A percentile compares a stretch with the other conserved stretches of the same genome.
These are phyloP conservation scores for Sylvia atricapilla DNA, from an alignment of 2,113 vertebrate genomes.

Conservation along the genomic window DNA sequence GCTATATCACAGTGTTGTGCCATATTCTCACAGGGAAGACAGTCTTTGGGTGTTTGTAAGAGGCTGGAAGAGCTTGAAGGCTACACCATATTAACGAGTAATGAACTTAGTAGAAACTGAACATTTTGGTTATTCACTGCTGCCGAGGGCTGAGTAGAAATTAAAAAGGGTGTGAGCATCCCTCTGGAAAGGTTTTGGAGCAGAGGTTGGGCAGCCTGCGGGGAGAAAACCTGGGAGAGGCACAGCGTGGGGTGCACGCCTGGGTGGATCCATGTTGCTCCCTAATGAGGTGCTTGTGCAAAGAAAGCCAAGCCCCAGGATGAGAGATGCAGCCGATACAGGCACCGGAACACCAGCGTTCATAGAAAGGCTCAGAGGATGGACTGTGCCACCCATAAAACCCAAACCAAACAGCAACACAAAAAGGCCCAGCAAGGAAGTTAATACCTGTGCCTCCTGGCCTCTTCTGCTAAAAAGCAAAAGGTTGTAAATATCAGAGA, in stretches of 20 bases:
- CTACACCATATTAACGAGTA: neutral
- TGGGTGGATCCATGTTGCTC: neutral
- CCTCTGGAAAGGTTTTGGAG: neutral
- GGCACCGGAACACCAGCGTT: rapidly evolving
- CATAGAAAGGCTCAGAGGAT: neutral
- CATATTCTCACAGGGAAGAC: neutral
- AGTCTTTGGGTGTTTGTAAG: neutral
- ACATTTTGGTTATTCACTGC: neutral
- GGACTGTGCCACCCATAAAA: neutral
- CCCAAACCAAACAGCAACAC: neutral
- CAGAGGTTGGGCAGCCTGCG: neutral
- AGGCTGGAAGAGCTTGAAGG: neutral
- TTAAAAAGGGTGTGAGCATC: neutral
- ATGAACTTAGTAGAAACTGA: neutral
- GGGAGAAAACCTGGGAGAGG: neutral
- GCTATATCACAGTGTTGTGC: neutral
- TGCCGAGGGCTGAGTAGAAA: neutral
- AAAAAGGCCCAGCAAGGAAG: neutral
- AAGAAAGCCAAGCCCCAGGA: neutral
- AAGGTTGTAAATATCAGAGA: neutral
- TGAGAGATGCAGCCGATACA: rapidly evolving
- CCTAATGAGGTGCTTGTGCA: neutral
- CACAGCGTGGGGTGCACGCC: rapidly evolving
- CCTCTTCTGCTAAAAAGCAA: neutral
- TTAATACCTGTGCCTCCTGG: neutral